Conservation (phyloP, 2,888 invertebrate genomes). For the Phasia obesa region DNA sequence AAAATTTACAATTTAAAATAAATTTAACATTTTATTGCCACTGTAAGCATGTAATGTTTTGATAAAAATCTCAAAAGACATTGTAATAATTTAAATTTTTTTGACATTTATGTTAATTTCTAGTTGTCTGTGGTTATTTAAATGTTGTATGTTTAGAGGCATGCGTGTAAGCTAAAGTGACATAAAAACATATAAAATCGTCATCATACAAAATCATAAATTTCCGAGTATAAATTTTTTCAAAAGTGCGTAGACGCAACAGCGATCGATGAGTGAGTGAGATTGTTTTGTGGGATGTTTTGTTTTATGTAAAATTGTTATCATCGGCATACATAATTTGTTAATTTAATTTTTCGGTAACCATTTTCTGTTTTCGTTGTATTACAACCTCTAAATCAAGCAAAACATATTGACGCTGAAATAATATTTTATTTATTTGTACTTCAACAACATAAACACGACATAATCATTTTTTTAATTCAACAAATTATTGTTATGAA, state of each 20-base stretch:
- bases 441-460: neutral
- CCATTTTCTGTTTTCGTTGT: neutral
- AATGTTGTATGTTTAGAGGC: neutral
- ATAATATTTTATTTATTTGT: constrained; percentile 21
- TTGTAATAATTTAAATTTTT: constrained; percentile 54
- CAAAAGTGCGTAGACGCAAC: constrained; percentile 20
- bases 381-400: constrained; percentile 20
- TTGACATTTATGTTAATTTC: constrained; percentile 47
- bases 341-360: constrained; percentile 26
- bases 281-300: too few relatives aligned
- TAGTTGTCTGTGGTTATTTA: constrained; percentile 3
- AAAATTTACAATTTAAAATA: constrained; percentile 77
- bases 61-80: constrained; percentile 53
- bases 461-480: constrained; percentile 12
- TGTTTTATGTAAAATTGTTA: constrained; percentile 62
- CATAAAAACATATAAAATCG: constrained; percentile 52
- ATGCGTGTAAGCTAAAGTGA: constrained; percentile 22
- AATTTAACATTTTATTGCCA: constrained; percentile 54
- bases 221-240: constrained; percentile 21
- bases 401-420: neutral
- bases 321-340: constrained; percentile 65
- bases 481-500: constrained; percentile 35
- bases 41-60: constrained; percentile 70
- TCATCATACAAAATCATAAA: constrained; percentile 55
- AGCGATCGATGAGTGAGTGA: too few relatives aligned